A percentile compares a stretch with the other conserved stretches of the same genome.
phyloP scores from a whole-genome alignment of 2,113 vertebrate species.

The Lasiurus borealis region DNA sequence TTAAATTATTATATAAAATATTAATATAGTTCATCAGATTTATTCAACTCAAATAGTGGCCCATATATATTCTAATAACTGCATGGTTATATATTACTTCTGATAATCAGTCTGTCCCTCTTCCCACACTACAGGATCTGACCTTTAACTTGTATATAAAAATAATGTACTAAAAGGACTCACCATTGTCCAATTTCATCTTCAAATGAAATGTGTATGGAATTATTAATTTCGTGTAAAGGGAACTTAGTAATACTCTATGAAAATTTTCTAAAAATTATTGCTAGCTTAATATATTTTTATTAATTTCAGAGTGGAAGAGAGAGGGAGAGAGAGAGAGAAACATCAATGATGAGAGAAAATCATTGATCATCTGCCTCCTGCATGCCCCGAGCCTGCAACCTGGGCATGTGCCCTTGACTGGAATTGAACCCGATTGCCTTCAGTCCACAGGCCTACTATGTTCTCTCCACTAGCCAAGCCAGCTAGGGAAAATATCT shows the following conservation, averaged over 20 bases:
- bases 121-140: neutral
- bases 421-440: too few relatives aligned
- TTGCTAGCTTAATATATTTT: too few relatives aligned
- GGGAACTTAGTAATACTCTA: neutral
- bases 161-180: neutral
- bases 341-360: too few relatives aligned
- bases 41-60: neutral
- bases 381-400: too few relatives aligned
- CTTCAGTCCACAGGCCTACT: too few relatives aligned
- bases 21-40: neutral
- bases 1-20: neutral
- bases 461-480: too few relatives aligned
- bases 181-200: conserved; percentile 1
- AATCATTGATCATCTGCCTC: too few relatives aligned
- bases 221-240: conserved; percentile 8
- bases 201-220: conserved; percentile 39
- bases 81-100: neutral
- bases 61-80: neutral
- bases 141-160: conserved; percentile 14
- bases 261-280: neutral
- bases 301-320: too few relatives aligned
- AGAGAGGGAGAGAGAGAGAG: too few relatives aligned
- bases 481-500: too few relatives aligned
- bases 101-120: neutral
- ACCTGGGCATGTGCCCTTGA: too few relatives aligned